Percentiles rank a stretch among this genome's conserved stretches.
Conservation (phyloP, 2,797 vertebrate species). For the Neostethus bicornis region DNA sequence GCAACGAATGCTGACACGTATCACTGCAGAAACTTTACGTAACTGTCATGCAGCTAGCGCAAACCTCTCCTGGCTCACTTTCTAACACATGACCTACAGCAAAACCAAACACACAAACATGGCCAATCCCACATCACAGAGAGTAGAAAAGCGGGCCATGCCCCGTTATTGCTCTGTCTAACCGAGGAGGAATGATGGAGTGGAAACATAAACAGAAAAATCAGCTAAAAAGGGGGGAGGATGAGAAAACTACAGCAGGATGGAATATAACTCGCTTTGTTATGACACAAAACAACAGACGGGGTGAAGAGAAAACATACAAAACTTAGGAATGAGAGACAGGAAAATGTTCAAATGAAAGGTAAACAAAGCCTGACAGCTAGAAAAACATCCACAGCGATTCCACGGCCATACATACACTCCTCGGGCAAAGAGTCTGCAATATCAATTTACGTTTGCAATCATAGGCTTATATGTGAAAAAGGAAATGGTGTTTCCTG, state of each 20-base stretch:
- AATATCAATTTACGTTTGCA: slow-evolving; percentile 74
- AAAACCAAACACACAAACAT: slow-evolving; percentile 18
- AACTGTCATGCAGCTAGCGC: slow-evolving; percentile 13
- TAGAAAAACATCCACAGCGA: slow-evolving; percentile 78
- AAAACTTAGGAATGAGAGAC: slow-evolving; percentile 77
- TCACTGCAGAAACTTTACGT: slow-evolving; percentile 13
- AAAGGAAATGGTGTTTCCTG: slow-evolving; percentile 51
- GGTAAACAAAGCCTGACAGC: slow-evolving; percentile 79
- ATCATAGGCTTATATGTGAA: slow-evolving; percentile 58
- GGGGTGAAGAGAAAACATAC: slow-evolving; percentile 76
- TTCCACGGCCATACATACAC: slow-evolving; percentile 52
- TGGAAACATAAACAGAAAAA: slow-evolving; percentile 67
- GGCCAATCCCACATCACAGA: slow-evolving; percentile 32
- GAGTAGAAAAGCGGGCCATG: slow-evolving; percentile 42
- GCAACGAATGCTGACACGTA: slow-evolving; percentile 17
- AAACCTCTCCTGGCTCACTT: slow-evolving; percentile 33
- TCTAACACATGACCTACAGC: slow-evolving; percentile 22
- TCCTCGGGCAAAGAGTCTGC: slow-evolving; percentile 57
- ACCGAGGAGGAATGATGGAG: slow-evolving; percentile 48
- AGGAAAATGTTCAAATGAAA: slow-evolving; percentile 80
- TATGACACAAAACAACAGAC: slow-evolving; percentile 83
- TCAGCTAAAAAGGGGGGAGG: slow-evolving; percentile 57
- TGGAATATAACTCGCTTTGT: slow-evolving; percentile 71
- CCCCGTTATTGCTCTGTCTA: slow-evolving; percentile 32
- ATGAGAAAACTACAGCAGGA: slow-evolving; percentile 63